These are phyloP conservation scores for Dasysyrphus tricinctus DNA, from an alignment of 2,888 invertebrate genomes.

Conservation along the genomic window DNA sequence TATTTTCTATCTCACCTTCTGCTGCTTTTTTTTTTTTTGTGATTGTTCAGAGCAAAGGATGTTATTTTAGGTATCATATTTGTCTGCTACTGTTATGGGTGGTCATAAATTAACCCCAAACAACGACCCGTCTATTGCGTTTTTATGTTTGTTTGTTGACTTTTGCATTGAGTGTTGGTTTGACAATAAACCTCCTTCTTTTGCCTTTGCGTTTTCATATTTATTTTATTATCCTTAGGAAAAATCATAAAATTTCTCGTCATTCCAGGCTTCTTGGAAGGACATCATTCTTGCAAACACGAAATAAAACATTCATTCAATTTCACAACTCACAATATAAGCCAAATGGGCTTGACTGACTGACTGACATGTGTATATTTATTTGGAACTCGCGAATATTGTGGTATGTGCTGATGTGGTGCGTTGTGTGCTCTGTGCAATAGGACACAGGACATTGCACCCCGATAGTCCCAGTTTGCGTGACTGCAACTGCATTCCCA, in stretches of 20 bases:
- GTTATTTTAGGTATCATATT: conserved; percentile 41
- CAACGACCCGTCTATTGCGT: conserved; percentile 35
- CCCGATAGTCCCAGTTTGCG: conserved; percentile 64
- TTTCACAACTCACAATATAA: conserved; percentile 24
- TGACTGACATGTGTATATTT: conserved; percentile 61
- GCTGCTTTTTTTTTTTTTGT: conserved; percentile 1
- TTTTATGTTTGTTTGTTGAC: conserved; percentile 61
- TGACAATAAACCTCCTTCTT: conserved; percentile 17
- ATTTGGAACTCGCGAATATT: conserved; percentile 27
- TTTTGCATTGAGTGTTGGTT: conserved; percentile 55
- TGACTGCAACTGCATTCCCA: conserved; percentile 67
- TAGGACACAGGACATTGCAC: conserved; percentile 74
- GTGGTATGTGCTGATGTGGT: background rate
- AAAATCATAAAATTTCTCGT: conserved; percentile 49
- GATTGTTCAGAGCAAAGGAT: conserved; percentile 48
- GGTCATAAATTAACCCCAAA: conserved; percentile 70
- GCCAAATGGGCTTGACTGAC: background rate
- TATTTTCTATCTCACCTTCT: conserved; percentile 37
- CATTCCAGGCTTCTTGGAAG: conserved; percentile 20
- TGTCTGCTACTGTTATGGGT: conserved; percentile 57
- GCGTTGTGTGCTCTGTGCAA: conserved; percentile 6
- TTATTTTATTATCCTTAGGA: conserved; percentile 57
- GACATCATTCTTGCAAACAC: conserved; percentile 37
- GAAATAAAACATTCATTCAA: conserved; percentile 63
- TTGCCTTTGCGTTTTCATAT: background rate